Base-by-base conservation (phyloP, 2,888 invertebrate genomes). In the Bhutanitis thaidina region DNA sequence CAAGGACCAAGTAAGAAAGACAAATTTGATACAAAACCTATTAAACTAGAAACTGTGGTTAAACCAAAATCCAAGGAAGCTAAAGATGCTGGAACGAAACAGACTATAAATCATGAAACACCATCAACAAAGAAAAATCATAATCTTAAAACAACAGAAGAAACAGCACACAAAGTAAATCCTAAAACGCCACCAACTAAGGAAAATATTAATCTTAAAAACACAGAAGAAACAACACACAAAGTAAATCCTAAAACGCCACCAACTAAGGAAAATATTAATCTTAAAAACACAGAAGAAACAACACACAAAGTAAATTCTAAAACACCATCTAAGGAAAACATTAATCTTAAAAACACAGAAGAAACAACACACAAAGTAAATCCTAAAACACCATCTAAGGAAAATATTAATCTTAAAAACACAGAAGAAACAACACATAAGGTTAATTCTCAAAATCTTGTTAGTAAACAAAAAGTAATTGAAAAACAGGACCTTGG, bases 1-100 rank as follows among this genome's bases (percentile, higher is more conserved):
- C 14, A 38, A 30, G n/a, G 20, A 41, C 16, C 35, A 34, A 44
- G 9, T n/a, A 20, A 34, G 35, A 37, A 40, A 45, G 44, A 35
- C 10, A 35, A 40, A 58, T 38, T 55, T 45, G 29, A 52, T 52
- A 53, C 46, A 14, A 68, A 55, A 57, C 56, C 53, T 30, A 52
- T 13, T 44, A 53, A 30, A 50, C 15, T 36, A 25, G 45, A 51
- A 45, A 25, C 57, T 25, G 53, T 55, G 34, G 38, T 56, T 10
- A 60, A 59, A 38, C 50, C 61, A 8, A 61, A 62, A 27, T 43
- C 60, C 27, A 53, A 64, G 7, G 62, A 64, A 56, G 2, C 39
- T 25, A 27, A 39, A 39, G 32, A 14, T 7, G 20, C 32, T 20
- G 15, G 13, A 25, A 14, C 39, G 16, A 59, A 61, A 53, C 43